Evolutionary conservation across 2,888 invertebrate species (phyloP), one percentile per base, ranked within the genome.

Genomic region (Chrysolina oricalcia): DNA sequence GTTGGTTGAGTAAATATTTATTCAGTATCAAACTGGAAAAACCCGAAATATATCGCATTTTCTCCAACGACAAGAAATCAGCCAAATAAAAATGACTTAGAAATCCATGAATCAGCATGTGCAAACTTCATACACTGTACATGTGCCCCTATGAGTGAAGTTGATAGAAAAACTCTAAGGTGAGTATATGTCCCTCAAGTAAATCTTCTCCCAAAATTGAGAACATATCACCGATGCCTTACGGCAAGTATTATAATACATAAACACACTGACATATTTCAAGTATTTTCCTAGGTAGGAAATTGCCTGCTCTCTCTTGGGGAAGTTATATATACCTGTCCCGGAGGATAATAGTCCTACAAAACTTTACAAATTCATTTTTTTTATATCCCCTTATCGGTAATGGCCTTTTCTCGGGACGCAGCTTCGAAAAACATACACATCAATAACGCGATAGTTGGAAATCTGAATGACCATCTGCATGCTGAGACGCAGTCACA

Each of bases 391-490:
- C 59, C 35, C 59, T 35, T 59, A 59, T 59, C 59, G 15, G 8
- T 59, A 59, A 59, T 59, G 59, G 59, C 27, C 9, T 27, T 59
- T 35, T 27, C 59, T 35, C 59, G 59, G 35, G 35, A 35, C 27
- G 59, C 59, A 59, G 59, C 59, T 59, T 59, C 35, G 59, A 27
- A 27, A 59, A 59, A 59, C 59, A 59, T 59, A 59, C 59, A 59
- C 35, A 59, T 59, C 59, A 59, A 59, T 59, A 59, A 59, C 59
- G 59, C 23, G 59, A 59, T 59, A 43, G 48, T 66, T 43, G 62
- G 21, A 65, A 70, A 68, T 68, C 74, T 74, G 67, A 72, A 66
- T 71, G 75, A 67, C 73, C 74, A 67, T 74, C 72, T 70, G 74
- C 67, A 67, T 70, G 59, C 50, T 50, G 65, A 72, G 65, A 74